Evolutionary conservation across 2,797 vertebrate genomes (phyloP).

Genomic region (Eremophila alpestris): DNA sequence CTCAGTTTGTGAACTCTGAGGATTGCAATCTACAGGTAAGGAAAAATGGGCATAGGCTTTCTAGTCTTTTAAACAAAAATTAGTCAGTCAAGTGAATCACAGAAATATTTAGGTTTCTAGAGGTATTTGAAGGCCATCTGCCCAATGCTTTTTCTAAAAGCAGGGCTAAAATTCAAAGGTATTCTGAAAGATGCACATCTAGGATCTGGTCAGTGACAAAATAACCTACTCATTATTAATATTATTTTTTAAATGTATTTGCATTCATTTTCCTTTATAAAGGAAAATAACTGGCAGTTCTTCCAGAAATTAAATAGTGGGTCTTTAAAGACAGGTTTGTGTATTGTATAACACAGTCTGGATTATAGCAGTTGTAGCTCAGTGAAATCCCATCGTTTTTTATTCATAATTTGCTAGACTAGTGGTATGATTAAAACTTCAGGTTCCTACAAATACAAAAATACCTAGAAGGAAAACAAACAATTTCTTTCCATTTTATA

Average conservation of each 20-base stretch:
- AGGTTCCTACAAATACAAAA: not conserved
- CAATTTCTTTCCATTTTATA: not conserved
- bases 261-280: not conserved
- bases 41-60: not conserved
- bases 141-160: not conserved
- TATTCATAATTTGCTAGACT: not conserved
- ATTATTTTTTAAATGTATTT: not conserved
- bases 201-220: not conserved
- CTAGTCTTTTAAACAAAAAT: not conserved
- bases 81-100: not conserved
- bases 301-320: not conserved
- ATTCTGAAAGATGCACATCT: not conserved
- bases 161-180: not conserved
- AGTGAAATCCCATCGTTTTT: constrained; percentile 18
- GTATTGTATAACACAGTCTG: not conserved
- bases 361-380: constrained; percentile 21
- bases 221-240: not conserved
- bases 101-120: not conserved
- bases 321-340: not conserved
- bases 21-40: not conserved
- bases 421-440: not conserved
- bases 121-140: not conserved
- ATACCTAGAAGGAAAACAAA: not conserved
- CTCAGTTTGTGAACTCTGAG: not conserved
- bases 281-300: constrained; percentile 21